phyloP scores from a whole-genome alignment of 2,113 vertebrate genomes.

The Stigmatopora argus region DNA sequence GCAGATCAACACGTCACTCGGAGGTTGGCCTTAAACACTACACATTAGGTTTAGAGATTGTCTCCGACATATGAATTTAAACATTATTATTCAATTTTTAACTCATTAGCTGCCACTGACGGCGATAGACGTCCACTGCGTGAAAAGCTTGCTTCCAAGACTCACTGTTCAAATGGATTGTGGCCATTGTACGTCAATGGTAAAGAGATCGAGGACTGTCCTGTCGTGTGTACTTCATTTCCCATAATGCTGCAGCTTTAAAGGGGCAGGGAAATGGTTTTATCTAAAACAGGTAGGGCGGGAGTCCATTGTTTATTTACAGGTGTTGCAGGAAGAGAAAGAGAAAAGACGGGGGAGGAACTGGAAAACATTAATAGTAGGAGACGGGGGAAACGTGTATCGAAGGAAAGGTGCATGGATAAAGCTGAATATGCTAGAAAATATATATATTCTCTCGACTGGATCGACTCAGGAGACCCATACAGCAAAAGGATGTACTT shows the following conservation, averaged over 20 bases:
- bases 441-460: neutral
- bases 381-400: conserved; percentile 13
- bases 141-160: neutral
- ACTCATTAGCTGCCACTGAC: no score
- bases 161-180: no score
- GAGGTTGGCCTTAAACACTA: no score
- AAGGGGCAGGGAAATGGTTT: conserved; percentile 30
- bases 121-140: neutral
- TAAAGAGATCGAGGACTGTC: no score
- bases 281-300: conserved; percentile 55
- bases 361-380: neutral
- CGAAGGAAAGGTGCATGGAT: conserved; percentile 26
- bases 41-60: no score
- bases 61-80: no score
- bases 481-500: conserved; percentile 13
- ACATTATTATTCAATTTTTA: no score
- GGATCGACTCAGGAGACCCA: neutral
- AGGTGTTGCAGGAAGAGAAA: conserved; percentile 33
- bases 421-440: neutral
- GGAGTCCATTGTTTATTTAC: conserved; percentile 51
- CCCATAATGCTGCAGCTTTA: conserved; percentile 61
- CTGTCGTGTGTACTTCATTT: conserved; percentile 63
- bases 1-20: neutral
- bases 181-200: no score
- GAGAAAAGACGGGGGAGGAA: conserved; percentile 6